These are phyloP conservation scores for Pachliopta kotzebuea DNA, from an alignment of 2,888 invertebrate species.

Conservation along the genomic window DNA sequence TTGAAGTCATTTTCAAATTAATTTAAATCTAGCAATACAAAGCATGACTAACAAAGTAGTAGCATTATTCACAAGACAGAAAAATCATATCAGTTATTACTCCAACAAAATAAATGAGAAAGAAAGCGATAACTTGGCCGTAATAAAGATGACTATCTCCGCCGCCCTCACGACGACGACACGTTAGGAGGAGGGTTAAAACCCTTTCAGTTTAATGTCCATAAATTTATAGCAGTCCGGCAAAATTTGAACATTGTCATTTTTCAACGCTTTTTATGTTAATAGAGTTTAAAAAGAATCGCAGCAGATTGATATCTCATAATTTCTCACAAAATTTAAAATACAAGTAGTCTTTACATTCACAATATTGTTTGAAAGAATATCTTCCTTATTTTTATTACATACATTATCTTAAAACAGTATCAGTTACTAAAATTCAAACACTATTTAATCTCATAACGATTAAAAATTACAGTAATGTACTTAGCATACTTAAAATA, in stretches of 20 bases:
- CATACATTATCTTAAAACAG: too few relatives aligned
- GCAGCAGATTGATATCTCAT: neutral
- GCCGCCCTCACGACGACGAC: conserved; percentile 23
- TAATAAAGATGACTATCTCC: conserved; percentile 29
- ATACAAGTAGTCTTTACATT: too few relatives aligned
- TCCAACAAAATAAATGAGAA: conserved; percentile 17
- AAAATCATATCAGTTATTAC: conserved; percentile 8
- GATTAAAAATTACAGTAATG: too few relatives aligned
- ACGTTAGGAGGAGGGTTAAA: conserved; percentile 27
- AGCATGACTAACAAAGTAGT: conserved; percentile 17
- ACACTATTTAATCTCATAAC: too few relatives aligned
- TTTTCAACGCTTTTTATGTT: conserved; percentile 4
- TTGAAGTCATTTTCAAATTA: neutral
- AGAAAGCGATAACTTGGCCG: conserved; percentile 17
- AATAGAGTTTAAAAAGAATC: neutral
- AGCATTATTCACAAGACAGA: conserved; percentile 6
- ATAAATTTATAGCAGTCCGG: conserved; percentile 21
- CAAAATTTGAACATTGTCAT: conserved; percentile 19
- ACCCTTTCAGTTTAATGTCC: conserved; percentile 25
- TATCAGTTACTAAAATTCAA: too few relatives aligned
- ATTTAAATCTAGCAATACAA: neutral
- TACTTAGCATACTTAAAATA: too few relatives aligned
- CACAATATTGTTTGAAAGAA: too few relatives aligned
- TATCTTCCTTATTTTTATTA: too few relatives aligned
- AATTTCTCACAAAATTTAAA: too few relatives aligned